Base-by-base conservation (phyloP, 2,113 vertebrate genomes). In the Erpornis zantholeuca region DNA sequence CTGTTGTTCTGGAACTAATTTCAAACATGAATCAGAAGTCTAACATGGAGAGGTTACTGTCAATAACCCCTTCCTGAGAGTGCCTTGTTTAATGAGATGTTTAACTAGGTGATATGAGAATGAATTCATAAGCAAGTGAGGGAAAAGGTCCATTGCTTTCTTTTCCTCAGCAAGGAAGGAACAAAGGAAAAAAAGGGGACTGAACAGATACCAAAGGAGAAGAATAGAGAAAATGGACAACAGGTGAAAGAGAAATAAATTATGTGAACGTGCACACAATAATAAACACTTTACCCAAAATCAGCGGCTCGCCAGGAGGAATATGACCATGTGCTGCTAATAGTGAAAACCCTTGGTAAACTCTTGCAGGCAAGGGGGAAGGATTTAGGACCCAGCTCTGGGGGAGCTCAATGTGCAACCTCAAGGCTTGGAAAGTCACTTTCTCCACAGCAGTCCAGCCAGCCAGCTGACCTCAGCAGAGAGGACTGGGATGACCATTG, bases 1-100 rank as follows among this genome's bases (percentile, higher is more conserved):
- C 59, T 88, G 54, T 72, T 94, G 53, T 82, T 96, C 91, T 93
- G 78, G 75, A 94, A 88, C 89, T 90, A 87, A 95, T 95, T 95
- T 95, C 73, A 80, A 91, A 88, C 64, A 68, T 11, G 24, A 93
- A 90, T 59, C 50, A 45, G 57, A 93, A 42, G 65, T 40, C 38
- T 90, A 90, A 90, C 68, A 71, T 90, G 82, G 47, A 88, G 78
- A 96, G 53, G 59, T 82, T 92, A 85, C 70, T 89, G 52, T 68
- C 87, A 95, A 42, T 94, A 94, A 77, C 54, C 42, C 22, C 20
- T 73, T 85, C 35, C 35, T 73, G 70, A 91, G 59, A 70, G 11
- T 70, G 57, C 7, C 40, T 71, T 90, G 29, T 90, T 97, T 91
- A 95, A 90, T 61, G 27, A 78, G 82, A 94, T 92, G 63, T 65